These are phyloP conservation scores for Helleia helle DNA, from an alignment of 2,888 invertebrate species.

Conservation along the genomic window DNA sequence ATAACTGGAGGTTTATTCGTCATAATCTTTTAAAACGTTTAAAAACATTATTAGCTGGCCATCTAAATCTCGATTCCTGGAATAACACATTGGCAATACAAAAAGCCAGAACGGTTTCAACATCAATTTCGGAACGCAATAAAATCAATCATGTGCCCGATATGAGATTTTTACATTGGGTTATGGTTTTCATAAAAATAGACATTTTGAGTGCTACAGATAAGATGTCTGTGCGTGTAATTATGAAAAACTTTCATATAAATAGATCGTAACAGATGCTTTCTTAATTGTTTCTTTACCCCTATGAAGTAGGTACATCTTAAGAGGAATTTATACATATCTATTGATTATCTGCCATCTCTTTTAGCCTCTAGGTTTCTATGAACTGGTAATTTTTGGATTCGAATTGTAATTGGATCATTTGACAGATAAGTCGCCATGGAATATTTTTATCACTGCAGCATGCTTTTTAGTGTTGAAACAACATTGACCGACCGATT, in stretches of 20 bases:
- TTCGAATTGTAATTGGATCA: no score
- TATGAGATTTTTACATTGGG: constrained; percentile 62
- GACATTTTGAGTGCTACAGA: constrained; percentile 65
- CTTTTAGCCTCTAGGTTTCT: no score
- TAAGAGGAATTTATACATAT: no score
- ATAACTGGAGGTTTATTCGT: neutral
- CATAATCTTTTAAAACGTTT: constrained; percentile 11
- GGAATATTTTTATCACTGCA: no score
- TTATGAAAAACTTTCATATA: neutral
- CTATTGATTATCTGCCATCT: no score
- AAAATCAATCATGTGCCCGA: constrained; percentile 67
- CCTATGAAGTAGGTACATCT: neutral
- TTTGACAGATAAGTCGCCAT: no score
- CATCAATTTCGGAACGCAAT: constrained; percentile 53
- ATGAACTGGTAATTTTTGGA: no score
- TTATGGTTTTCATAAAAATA: constrained; percentile 46
- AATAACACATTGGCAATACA: constrained; percentile 25
- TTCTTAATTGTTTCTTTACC: neutral
- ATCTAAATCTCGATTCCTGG: constrained; percentile 15
- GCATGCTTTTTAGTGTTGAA: no score
- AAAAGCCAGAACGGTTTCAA: constrained; percentile 46
- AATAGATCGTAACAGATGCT: neutral
- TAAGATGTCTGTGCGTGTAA: constrained; percentile 47
- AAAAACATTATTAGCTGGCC: constrained; percentile 10
- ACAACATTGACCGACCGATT: no score